Base-by-base conservation (phyloP, 2,113 vertebrate species). In the Embiotoca jacksoni region DNA sequence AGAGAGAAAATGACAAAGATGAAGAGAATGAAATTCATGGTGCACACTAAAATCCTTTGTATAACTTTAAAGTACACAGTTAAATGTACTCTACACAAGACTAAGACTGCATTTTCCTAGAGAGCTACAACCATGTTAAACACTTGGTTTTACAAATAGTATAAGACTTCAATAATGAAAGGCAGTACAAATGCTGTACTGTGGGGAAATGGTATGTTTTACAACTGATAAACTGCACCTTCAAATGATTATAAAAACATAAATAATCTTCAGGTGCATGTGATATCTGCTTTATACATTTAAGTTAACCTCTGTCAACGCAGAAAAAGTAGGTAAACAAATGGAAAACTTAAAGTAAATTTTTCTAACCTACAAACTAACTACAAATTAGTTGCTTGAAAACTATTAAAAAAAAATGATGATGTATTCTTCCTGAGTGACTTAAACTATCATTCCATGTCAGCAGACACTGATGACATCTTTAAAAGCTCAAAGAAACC, bases 401-500 rank as follows among this genome's bases (percentile, higher is more conserved):
- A n/a, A 36, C 37, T 59, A 6, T 44, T 59, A 49, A 69, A 68
- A 69, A 68, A 71, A 59, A 32, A 59, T 54, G 6, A 47, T 54
- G 4, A 57, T 64, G 16, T 58, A 31, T 55, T 66, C 13, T 23
- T 16, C 46, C 23, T 7, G 8, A 74, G 71, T 44, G 31, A 81
- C 76, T 61, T 66, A 4, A 83, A 69, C 70, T 76, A 77, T 68
- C 35, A 55, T 30, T 59, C 16, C 3, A 64, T 44, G 72, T 92
- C 82, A 88, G 73, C 84, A 71, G 88, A 86, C 82, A 50, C n/a
- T 64, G 69, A 85, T 78, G 87, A 85, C 66, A 84, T 87, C 83
- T 52, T 50, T 52, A 76, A 75, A 76, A 79, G 75, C 33, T 54
- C 64, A 69, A 78, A 60, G 33, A 72, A 30, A 72, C 47, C 2